Base-by-base conservation (phyloP, 2,888 invertebrate species). In the Scaptomyza flava region DNA sequence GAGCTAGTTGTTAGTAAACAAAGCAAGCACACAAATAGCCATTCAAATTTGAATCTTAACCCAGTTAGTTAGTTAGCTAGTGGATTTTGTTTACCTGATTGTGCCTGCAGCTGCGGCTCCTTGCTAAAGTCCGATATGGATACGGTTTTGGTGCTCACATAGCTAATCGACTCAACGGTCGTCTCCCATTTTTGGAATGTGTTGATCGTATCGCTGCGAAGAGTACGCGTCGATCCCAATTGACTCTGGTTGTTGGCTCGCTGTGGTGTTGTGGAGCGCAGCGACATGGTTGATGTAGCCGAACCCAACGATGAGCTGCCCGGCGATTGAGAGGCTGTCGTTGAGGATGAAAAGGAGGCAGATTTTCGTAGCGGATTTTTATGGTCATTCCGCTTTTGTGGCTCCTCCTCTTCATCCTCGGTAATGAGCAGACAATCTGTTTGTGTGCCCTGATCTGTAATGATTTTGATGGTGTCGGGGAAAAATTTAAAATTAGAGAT, bases 151-250 rank as follows among this genome's bases (percentile, higher is more conserved):
- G 89, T 91, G 80, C 91, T 90, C 63, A 92, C 90, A 80, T 91
- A 92, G 68, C 91, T 91, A 56, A 92, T 89, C 33, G 92, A 91
- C 70, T 92, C 92, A 4, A 92, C 84, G 23, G 91, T 92, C 17
- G 92, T 92, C 69, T 92, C 91, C 92, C 92, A 92, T 81, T 91
- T 92, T 70, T 92, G 91, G 64, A 91, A 91, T 47, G 91, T 90
- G 73, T 91, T 92, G 68, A 91, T 91, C 34, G 85, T 89, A 64
- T 91, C 91, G 64, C 90, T 89, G 50, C 91, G 89, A 2, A 91
- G 69, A 12, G 89, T 83, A n/a, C 89, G 81, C 23, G 71, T 75
- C 5, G 82, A 77, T 3, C 23, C 31, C 7, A 27, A 12, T 8
- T 27, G 43, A 9, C 69, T 66, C 30, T 17, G 34, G 7, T 61